Evolutionary conservation across 2,797 vertebrate genomes (phyloP).

Genomic region (Bucorvus abyssinicus): DNA sequence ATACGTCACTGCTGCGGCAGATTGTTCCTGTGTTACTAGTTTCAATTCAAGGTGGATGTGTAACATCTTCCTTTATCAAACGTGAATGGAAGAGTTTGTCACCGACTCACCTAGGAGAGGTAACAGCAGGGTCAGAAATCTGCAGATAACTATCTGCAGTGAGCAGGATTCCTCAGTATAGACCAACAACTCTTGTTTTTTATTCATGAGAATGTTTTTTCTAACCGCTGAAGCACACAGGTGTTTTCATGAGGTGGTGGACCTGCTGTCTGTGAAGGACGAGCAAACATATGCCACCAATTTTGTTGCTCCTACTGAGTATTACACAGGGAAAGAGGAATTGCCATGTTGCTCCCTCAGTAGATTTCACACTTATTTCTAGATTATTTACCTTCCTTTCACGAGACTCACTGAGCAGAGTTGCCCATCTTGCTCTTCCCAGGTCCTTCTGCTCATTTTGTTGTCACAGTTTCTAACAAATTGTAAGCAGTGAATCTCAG

Average conservation of each 20-base stretch:
- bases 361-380: background rate
- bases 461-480: background rate
- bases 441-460: background rate
- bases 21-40: background rate
- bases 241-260: background rate
- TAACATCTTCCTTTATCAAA: background rate
- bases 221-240: background rate
- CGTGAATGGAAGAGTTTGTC: background rate
- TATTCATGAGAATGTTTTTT: background rate
- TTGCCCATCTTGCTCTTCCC: background rate
- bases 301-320: background rate
- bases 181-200: background rate
- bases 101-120: accelerated
- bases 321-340: background rate
- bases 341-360: background rate
- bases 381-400: background rate
- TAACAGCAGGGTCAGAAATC: background rate
- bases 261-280: background rate
- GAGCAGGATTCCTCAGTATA: background rate
- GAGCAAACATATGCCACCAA: background rate
- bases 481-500: background rate
- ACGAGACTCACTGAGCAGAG: background rate
- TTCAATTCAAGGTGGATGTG: background rate
- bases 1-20: background rate
- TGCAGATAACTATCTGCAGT: background rate